Evolutionary conservation across 2,113 vertebrate genomes (phyloP).

Genomic region (Colossoma macropomum): DNA sequence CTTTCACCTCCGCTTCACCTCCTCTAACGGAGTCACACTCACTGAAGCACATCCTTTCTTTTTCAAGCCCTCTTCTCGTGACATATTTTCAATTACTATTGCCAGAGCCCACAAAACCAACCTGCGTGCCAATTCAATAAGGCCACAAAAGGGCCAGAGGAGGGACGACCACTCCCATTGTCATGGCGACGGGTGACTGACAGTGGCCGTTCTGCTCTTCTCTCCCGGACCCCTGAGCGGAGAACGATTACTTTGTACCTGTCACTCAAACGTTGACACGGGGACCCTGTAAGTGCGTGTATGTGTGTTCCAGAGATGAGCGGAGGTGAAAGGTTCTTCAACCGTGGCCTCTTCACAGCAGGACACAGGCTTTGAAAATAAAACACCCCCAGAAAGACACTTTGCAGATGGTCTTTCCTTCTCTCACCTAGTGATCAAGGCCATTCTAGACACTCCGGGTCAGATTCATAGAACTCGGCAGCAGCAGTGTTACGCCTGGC

Average conservation of each 20-base stretch:
- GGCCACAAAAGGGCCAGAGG: constrained; percentile 63
- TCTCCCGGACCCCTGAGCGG: constrained; percentile 51
- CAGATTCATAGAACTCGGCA: not conserved
- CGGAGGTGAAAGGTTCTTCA: constrained; percentile 38
- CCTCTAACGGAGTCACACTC: constrained; percentile 57
- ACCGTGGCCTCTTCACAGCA: constrained; percentile 31
- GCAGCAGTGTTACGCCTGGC: not conserved
- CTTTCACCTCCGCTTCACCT: constrained; percentile 51
- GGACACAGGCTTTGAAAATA: constrained; percentile 21
- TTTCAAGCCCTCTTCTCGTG: constrained; percentile 47
- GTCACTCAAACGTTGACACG: constrained; percentile 73
- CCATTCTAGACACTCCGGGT: not conserved
- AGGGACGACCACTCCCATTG: constrained; percentile 58
- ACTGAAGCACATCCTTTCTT: constrained; percentile 57
- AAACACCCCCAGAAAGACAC: constrained; percentile 2
- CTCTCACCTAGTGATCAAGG: not conserved
- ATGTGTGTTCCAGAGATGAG: constrained; percentile 30
- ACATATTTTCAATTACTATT: constrained; percentile 70
- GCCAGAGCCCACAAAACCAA: constrained; percentile 52
- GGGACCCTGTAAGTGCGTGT: constrained; percentile 38
- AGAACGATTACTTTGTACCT: constrained; percentile 71
- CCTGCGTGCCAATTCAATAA: constrained; percentile 72
- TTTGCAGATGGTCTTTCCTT: constrained; percentile 35
- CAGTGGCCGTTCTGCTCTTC: constrained; percentile 59
- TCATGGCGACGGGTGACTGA: constrained; percentile 72